Evolutionary conservation across 2,888 invertebrate species (phyloP).

Genomic region (Archips xylosteana): DNA sequence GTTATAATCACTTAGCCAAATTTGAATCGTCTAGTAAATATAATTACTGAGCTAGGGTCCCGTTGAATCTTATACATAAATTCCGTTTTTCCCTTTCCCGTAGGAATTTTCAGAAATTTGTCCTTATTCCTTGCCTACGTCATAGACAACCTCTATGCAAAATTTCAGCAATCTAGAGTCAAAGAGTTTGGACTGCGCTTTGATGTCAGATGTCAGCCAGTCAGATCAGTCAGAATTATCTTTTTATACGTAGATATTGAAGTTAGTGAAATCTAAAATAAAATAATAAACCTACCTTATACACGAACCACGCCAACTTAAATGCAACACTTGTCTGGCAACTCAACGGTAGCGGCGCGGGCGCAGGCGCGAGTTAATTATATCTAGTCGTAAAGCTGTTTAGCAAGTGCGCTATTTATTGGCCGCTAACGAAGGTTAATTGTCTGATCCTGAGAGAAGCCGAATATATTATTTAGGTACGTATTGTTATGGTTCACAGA

Average conservation of each 20-base stretch:
- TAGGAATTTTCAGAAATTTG: too few relatives aligned
- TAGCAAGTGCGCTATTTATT: conserved; percentile 73
- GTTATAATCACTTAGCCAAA: too few relatives aligned
- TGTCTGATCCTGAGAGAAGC: conserved; percentile 57
- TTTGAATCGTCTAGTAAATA: too few relatives aligned
- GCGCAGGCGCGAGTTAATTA: conserved; percentile 67
- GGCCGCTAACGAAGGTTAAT: conserved; percentile 74
- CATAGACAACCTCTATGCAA: too few relatives aligned
- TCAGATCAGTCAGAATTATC: too few relatives aligned
- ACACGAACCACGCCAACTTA: background rate
- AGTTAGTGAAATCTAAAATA: background rate
- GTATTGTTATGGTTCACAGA: conserved; percentile 21
- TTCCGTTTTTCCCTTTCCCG: too few relatives aligned
- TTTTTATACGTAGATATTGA: background rate
- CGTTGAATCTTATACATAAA: too few relatives aligned
- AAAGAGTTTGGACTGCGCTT: too few relatives aligned
- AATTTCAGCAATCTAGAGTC: too few relatives aligned
- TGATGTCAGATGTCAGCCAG: too few relatives aligned
- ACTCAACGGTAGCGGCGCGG: conserved; percentile 43
- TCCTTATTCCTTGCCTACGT: too few relatives aligned
- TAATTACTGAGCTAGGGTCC: too few relatives aligned
- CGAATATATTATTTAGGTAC: conserved; percentile 15
- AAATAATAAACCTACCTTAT: background rate
- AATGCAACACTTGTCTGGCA: conserved; percentile 6
- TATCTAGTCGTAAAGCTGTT: conserved; percentile 71